These are phyloP conservation scores for Halichondria panicea DNA, from an alignment of 37 sponge, comb jelly and placozoan species.

Conservation along the genomic window DNA sequence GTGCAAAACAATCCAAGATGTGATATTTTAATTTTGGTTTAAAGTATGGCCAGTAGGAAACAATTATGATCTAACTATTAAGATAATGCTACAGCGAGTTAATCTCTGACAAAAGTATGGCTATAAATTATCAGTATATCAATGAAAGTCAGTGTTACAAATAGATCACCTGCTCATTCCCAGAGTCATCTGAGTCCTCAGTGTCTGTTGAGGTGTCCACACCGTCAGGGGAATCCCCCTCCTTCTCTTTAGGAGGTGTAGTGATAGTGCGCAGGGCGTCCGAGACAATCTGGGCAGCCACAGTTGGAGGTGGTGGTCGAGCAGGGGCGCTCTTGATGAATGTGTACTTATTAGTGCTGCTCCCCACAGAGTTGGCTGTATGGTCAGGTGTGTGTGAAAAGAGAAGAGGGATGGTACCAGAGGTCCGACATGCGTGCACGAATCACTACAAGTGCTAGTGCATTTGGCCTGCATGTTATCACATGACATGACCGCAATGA, in stretches of 20 bases:
- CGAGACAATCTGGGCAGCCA: slow-evolving; percentile 11
- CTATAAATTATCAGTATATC: background rate
- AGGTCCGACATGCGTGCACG: too few relatives aligned
- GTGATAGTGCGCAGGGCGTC: background rate
- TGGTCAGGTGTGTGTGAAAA: too few relatives aligned
- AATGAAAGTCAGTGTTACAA: background rate
- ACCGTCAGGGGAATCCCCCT: too few relatives aligned
- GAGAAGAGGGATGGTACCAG: too few relatives aligned
- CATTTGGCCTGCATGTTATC: too few relatives aligned
- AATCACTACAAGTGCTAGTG: too few relatives aligned
- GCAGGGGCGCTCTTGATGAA: background rate
- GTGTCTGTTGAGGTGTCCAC: slow-evolving; percentile 53
- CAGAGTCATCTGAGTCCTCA: slow-evolving; percentile 76
- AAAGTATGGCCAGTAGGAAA: background rate
- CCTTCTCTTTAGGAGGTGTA: background rate
- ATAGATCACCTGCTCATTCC: slow-evolving; percentile 13
- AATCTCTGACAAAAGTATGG: background rate
- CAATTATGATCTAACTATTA: background rate
- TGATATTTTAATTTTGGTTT: too few relatives aligned
- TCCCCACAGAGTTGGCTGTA: too few relatives aligned
- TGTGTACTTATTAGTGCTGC: too few relatives aligned
- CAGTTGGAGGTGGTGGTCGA: background rate
- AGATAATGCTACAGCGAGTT: background rate
- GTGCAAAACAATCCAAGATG: too few relatives aligned
- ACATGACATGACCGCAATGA: too few relatives aligned